phyloP scores from a whole-genome alignment of 2,888 invertebrate species.

The Tenthredo notha region DNA sequence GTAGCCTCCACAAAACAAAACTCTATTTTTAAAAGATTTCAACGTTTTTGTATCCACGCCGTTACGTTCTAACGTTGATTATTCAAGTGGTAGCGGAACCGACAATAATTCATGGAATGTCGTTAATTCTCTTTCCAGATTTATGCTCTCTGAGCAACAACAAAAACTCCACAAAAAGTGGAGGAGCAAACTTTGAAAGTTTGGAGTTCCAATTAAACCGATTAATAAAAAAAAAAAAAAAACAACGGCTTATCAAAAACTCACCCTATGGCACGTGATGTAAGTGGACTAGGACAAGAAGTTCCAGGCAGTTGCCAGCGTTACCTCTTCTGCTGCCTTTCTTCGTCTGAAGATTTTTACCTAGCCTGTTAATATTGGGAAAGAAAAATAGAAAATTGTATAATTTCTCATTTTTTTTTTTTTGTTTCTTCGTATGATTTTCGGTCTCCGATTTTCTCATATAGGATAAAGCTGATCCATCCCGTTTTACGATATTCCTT shows the following conservation, averaged over 20 bases:
- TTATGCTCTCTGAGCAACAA: constrained; percentile 50
- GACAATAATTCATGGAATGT: neutral
- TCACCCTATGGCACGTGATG: constrained; percentile 91
- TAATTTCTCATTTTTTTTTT: neutral
- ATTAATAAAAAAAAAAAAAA: constrained; percentile 17
- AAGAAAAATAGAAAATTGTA: constrained; percentile 55
- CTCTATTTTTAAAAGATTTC: constrained; percentile 1
- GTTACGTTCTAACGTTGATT: neutral
- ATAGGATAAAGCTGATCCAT: neutral
- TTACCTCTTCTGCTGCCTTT: constrained; percentile 93
- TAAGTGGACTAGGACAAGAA: constrained; percentile 89
- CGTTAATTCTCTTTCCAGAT: neutral
- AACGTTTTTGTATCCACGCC: neutral
- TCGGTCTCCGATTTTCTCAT: neutral
- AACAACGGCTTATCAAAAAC: constrained; percentile 56
- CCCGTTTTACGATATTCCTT: constrained; percentile 19
- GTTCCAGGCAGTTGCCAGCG: constrained; percentile 91
- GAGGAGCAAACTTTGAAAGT: neutral
- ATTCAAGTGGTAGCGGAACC: neutral
- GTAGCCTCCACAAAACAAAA: neutral
- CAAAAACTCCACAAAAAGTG: neutral
- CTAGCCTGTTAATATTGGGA: constrained; percentile 84
- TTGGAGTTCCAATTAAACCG: neutral
- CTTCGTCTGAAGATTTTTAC: constrained; percentile 89
- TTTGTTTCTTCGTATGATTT: neutral